Base-by-base conservation (phyloP, 1,140 invertebrate species). In the Glossosoma conforme region DNA sequence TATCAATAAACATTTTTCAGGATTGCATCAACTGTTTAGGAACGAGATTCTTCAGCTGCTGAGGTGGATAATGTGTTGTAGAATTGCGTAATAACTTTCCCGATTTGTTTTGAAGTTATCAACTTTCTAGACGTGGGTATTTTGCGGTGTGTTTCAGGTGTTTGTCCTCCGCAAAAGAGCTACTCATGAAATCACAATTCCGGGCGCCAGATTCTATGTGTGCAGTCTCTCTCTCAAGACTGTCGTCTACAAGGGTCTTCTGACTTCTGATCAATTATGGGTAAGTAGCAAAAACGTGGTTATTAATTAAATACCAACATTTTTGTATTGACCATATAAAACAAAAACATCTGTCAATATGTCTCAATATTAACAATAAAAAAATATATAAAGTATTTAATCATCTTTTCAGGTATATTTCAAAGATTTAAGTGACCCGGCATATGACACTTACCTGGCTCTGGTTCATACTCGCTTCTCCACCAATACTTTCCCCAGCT, bases 401-500 rank as follows among this genome's bases (percentile, higher is more conserved):
- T 9, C 18, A 20, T 10, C 9, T 21, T 56, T 36, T 13, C 46
- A 74, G 71, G 72, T 76, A 17, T 83, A 83, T 64, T 84, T 83
- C 64, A 77, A 76, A 43, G 82, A 84, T 63, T 65, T 84, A 17
- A 63, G 61, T 55, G 75, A 95, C 71, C 85, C 90, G 2, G 81
- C 86, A 30, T 99, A 91, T 69, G 86, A 93, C 59, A 96, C 94
- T 0, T 97, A 98, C 66, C 64, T 99, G 62, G 92, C 96, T 17
- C 70, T 99, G 62, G 93, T 99, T 1, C 97, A 99, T 67, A 97
- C 95, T 14, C 78, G 82, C 53, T 99, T 99, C 76, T 98, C 94
- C 2, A 99, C 97, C 36, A 99, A 99, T 71, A 99, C 97, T 14
- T 98, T 98, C 64, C 97, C 97, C 4, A 96, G 89, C 65, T 99